Evolutionary conservation across 2,797 vertebrate species (phyloP), one percentile per base, ranked within the genome.

Genomic region (Enoplosus armatus): DNA sequence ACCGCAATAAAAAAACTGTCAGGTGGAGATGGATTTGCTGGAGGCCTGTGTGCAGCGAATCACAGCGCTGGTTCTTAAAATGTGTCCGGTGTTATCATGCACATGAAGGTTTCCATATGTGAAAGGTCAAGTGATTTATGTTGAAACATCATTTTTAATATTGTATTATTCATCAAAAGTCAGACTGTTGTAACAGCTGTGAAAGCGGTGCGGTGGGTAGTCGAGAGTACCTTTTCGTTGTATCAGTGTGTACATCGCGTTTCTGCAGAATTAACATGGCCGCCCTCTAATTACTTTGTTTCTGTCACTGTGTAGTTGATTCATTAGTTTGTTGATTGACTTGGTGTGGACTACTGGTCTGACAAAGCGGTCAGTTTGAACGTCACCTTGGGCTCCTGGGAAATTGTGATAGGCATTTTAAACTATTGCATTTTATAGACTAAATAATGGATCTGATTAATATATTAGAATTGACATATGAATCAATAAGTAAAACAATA

Each of bases 1-100:
- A 48, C 66, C 41, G 77, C 79, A 64, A 41, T 48, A 55, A 37
- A 43, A 16, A 47, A 72, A n/a, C n/a, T 20, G 31, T 76, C 54
- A 39, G 59, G 24, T 24, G 10, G 37, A 68, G 70, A 59, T 63
- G 74, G 53, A 61, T 75, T 26, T 43, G 37, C 61, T 22, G 61
- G 66, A 56, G 50, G 39, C 29, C 4, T 14, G 15, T 10, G 11
- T 18, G 58, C 48, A 10, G 24, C 10, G 48, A 71, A 72, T 70
- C 33, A 26, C 53, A 55, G 20, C 4, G 8, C 35, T 12, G 64
- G 14, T 18, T 48, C 31, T 18, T 11, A 11, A 20, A 45, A 39
- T 37, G 20, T 18, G 31, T 43, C 54, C 9, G 8, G 8, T 53
- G 6, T 56, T 22, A n/a, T n/a, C n/a, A 16, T 43, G 12, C 33